Conservation (phyloP, 2,888 invertebrate species). For the Limnephilus lunatus region DNA sequence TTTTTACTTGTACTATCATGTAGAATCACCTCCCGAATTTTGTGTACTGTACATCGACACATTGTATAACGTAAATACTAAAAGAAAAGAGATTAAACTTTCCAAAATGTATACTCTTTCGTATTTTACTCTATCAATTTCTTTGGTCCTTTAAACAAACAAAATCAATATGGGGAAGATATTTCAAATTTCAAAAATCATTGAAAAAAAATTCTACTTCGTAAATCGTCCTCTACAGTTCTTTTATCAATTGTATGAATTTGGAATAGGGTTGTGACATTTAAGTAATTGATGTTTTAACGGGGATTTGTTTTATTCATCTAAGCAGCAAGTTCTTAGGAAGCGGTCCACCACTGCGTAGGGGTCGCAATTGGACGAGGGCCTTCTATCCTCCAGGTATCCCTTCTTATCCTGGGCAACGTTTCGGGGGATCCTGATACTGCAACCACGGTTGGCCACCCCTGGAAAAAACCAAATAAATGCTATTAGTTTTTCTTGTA, state of each 20-base stretch:
- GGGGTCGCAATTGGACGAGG: slow-evolving; percentile 95
- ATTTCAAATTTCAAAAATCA: not conserved
- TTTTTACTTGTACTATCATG: no score
- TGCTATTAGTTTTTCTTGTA: not conserved
- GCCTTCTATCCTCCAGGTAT: slow-evolving; percentile 97
- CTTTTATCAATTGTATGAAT: not conserved
- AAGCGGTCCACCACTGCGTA: slow-evolving; percentile 91
- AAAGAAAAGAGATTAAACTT: no score
- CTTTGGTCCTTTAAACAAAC: not conserved
- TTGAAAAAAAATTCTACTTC: no score
- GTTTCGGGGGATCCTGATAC: slow-evolving; percentile 94
- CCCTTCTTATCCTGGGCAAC: slow-evolving; percentile 95
- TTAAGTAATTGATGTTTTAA: not conserved
- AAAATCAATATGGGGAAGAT: not conserved
- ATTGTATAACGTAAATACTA: no score
- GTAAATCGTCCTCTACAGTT: not conserved
- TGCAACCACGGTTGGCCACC: slow-evolving; percentile 95
- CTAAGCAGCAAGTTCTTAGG: slow-evolving; percentile 89
- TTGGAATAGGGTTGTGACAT: not conserved
- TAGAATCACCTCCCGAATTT: no score
- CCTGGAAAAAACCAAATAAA: slow-evolving; percentile 76
- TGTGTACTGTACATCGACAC: no score
- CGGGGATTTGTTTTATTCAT: slow-evolving; percentile 79
- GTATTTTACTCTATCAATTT: not conserved
- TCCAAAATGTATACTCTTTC: not conserved